Conservation (phyloP, 1,140 invertebrate species). For the Lutraria rhynchaena region DNA sequence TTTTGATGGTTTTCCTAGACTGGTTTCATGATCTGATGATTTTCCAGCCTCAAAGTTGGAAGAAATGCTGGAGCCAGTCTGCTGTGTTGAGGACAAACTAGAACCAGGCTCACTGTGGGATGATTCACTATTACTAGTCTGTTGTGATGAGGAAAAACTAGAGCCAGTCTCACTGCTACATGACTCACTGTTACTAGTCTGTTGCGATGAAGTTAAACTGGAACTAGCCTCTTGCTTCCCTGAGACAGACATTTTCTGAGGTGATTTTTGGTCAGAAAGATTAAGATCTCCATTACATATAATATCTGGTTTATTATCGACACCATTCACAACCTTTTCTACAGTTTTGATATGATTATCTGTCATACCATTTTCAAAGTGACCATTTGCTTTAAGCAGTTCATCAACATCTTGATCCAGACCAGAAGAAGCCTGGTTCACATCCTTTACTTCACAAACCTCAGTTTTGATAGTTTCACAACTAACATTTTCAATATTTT, state of each 20-base stretch:
- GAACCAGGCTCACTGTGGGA: slow-evolving; percentile 3
- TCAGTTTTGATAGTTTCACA: slow-evolving; percentile 33
- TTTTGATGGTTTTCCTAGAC: slow-evolving; percentile 27
- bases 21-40: neutral
- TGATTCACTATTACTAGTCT: slow-evolving; percentile 7
- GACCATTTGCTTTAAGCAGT: neutral
- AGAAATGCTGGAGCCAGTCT: neutral
- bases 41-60: neutral
- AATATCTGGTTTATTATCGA: neutral
- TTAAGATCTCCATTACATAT: slow-evolving; percentile 24
- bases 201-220: neutral
- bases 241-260: slow-evolving; percentile 38
- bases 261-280: slow-evolving; percentile 32
- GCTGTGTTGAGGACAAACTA: neutral
- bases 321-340: slow-evolving; percentile 48
- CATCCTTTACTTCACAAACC: slow-evolving; percentile 63
- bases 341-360: slow-evolving; percentile 77
- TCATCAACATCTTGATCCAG: neutral
- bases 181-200: slow-evolving; percentile 2
- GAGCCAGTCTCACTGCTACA: slow-evolving; percentile 8
- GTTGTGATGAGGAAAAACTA: neutral
- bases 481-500: slow-evolving; percentile 8
- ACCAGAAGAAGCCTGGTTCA: too few species aligned
- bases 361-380: neutral
- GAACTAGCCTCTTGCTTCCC: slow-evolving; percentile 7